Conservation (phyloP, 1,140 invertebrate species). For the Sarcophaga peregrina region DNA sequence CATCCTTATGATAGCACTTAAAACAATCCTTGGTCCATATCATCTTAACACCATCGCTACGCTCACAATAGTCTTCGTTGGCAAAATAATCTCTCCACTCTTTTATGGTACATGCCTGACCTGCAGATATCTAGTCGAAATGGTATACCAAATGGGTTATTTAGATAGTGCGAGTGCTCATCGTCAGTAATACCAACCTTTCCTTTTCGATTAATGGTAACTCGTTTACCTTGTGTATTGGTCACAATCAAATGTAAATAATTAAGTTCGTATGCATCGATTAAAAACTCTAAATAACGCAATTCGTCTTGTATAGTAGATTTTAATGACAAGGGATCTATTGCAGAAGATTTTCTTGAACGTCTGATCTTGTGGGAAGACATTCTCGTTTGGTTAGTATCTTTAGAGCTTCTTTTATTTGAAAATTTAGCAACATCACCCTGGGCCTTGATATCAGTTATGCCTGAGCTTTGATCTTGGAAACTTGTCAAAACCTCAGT, state of each 20-base stretch:
- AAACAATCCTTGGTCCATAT: conserved; percentile 52
- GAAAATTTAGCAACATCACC: not conserved
- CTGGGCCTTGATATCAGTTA: not conserved
- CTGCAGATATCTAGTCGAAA: conserved; percentile 30
- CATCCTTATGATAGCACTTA: conserved; percentile 57
- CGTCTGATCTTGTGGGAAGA: too few species aligned
- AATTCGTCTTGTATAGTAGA: conserved; percentile 51
- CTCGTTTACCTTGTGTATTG: conserved; percentile 51
- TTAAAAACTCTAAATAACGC: conserved; percentile 37
- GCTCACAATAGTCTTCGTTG: conserved; percentile 59
- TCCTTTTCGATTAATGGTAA: conserved; percentile 20
- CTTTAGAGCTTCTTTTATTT: too few species aligned
- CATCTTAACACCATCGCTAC: conserved; percentile 57
- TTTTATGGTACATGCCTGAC: conserved; percentile 35
- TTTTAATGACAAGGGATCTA: not conserved
- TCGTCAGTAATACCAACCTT: conserved; percentile 19
- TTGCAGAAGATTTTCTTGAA: not conserved
- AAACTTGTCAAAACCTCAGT: not conserved
- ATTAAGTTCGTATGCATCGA: conserved; percentile 45
- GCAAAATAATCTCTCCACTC: conserved; percentile 59
- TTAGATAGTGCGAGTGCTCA: not conserved
- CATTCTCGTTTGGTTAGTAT: too few species aligned
- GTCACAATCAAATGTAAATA: conserved; percentile 55
- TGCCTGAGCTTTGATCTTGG: conserved; percentile 19
- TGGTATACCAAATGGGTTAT: not conserved